Evolutionary conservation across 2,113 vertebrate species (phyloP), one percentile per base, ranked within the genome.

Genomic region (Bubo bubo): DNA sequence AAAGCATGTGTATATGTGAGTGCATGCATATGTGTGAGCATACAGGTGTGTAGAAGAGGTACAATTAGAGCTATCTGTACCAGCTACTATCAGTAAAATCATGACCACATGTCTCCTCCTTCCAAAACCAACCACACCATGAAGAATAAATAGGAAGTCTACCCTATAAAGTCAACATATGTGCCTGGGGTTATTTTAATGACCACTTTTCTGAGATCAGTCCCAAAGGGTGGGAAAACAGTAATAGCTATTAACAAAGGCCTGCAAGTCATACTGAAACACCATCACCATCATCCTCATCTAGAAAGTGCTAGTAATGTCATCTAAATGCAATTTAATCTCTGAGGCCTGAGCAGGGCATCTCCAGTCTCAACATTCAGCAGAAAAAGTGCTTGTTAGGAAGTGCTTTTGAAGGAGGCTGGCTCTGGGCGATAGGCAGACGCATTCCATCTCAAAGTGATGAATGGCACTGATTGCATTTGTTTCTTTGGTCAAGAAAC

Each of bases 21-120:
- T 17, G 15, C 52, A 20, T 32, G 32, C 0, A 0, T 23, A 4
- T 8, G 12, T 26, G 22, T n/a, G 37, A 22, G 6, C 2, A 0
- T 67, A 32, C 7, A 32, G 14, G 7, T 32, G 9, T 35, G 28
- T 45, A 68, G 55, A 41, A 73, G 26, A 89, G 62, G 35, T 15
- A n/a, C 47, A 77, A 35, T 70, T 50, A 77, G 63, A 91, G 63
- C 47, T 80, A 47, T 32, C 71, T 79, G 4, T 34, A 34, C 63
- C 14, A 59, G 41, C 41, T 88, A 53, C 22, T 7, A 11, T 47
- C 34, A 64, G 79, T 79, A 63, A 93, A 91, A 66, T 81, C 32
- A n/a, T 14, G 60, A 53, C 28, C 45, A 41, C 49, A 15, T 32
- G 13, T 68, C 22, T 68, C 14, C 7, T 34, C 55, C n/a, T 77